Evolutionary conservation across 2,113 vertebrate species (phyloP).

Genomic region (Bagarius yarrelli): DNA sequence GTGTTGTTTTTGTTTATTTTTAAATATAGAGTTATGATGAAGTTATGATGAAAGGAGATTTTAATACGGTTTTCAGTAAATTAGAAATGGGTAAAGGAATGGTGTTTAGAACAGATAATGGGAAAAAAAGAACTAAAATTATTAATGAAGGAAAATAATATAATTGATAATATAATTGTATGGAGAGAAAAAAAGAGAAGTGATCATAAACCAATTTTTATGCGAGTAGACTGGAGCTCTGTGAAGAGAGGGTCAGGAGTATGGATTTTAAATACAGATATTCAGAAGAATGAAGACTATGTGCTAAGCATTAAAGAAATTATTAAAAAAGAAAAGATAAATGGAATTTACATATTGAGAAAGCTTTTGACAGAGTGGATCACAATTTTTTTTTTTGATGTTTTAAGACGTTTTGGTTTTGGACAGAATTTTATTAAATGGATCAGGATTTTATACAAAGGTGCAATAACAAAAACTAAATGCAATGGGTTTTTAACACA

Average conservation of each 20-base stretch:
- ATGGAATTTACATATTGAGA: no score
- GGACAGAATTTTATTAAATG: no score
- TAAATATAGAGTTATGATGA: background rate
- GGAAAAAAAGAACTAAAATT: background rate
- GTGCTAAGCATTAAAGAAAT: background rate
- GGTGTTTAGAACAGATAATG: background rate
- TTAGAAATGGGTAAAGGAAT: background rate
- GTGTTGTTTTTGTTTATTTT: no score
- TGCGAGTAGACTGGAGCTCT: background rate
- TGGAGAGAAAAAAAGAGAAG: background rate
- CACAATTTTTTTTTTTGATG: no score
- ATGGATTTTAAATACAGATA: background rate
- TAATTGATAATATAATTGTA: background rate
- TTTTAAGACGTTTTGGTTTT: no score
- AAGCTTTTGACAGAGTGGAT: no score
- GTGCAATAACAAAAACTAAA: no score
- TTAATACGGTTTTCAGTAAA: background rate
- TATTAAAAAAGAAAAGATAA: no score
- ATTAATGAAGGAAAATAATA: background rate
- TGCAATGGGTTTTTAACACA: no score
- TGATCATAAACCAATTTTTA: conserved; percentile 9
- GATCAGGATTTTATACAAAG: no score
- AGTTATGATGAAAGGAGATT: background rate
- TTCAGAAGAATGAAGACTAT: background rate
- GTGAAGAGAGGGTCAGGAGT: background rate